Evolutionary conservation across 1,140 invertebrate genomes (phyloP).

Genomic region (Reticulitermes speratus): DNA sequence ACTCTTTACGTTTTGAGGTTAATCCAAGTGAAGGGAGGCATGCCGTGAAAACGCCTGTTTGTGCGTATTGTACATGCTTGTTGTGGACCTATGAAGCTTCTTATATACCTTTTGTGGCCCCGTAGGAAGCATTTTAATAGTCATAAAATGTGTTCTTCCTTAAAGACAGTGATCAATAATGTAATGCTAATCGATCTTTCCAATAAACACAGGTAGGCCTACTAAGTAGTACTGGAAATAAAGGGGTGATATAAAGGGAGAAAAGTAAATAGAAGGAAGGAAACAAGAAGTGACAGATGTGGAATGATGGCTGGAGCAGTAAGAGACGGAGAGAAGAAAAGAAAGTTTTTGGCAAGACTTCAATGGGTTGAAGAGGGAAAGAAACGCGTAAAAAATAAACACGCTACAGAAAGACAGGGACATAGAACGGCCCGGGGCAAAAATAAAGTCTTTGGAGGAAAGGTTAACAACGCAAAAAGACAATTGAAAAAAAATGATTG

Average conservation of each 20-base stretch:
- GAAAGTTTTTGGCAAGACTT: neutral
- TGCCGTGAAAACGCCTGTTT: too few species aligned
- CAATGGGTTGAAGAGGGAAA: neutral
- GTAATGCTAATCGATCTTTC: neutral
- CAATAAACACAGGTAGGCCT: neutral
- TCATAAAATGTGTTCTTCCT: neutral
- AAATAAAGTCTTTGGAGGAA: neutral
- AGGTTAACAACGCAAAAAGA: neutral
- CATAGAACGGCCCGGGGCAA: neutral
- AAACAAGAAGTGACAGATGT: neutral
- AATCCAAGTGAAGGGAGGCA: too few species aligned
- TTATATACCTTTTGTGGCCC: too few species aligned
- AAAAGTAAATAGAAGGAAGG: too few species aligned
- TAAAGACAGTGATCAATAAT: neutral
- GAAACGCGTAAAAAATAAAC: neutral
- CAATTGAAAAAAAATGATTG: neutral
- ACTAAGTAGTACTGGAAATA: neutral
- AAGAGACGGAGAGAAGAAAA: neutral
- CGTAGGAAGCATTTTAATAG: neutral
- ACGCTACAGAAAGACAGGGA: neutral
- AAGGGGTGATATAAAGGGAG: neutral
- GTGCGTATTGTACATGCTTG: too few species aligned
- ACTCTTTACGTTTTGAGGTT: too few species aligned
- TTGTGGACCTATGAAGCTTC: too few species aligned
- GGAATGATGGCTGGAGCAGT: neutral